phyloP scores from a whole-genome alignment of 2,797 vertebrate species.

The Aphelocoma californica region DNA sequence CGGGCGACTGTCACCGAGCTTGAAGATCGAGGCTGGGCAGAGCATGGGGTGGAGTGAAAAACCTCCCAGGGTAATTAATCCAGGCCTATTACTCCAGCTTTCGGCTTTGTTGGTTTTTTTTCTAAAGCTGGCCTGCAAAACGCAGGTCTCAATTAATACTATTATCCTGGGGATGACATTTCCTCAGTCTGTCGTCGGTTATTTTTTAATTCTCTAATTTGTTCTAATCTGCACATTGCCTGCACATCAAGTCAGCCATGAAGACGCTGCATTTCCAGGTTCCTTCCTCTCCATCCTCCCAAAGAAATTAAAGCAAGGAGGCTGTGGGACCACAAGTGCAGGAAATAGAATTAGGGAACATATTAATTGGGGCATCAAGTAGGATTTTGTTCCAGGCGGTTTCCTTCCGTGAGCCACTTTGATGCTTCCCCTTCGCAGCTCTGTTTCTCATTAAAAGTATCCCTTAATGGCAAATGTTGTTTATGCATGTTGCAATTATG shows the following conservation, averaged over 20 bases:
- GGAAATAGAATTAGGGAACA: slow-evolving; percentile 86
- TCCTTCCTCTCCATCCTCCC: slow-evolving; percentile 83
- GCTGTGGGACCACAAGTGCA: slow-evolving; percentile 79
- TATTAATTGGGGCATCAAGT: slow-evolving; percentile 87
- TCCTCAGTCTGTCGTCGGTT: slow-evolving; percentile 78
- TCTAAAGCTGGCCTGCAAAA: slow-evolving; percentile 60
- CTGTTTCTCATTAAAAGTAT: slow-evolving; percentile 85
- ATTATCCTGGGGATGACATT: slow-evolving; percentile 82
- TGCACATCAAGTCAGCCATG: slow-evolving; percentile 80
- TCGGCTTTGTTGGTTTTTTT: not conserved
- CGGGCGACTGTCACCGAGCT: not conserved
- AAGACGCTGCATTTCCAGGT: slow-evolving; percentile 80
- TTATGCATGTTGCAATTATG: slow-evolving; percentile 78
- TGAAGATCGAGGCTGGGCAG: not conserved
- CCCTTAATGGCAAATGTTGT: slow-evolving; percentile 82
- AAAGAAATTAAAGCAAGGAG: slow-evolving; percentile 82
- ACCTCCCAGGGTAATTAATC: slow-evolving; percentile 1
- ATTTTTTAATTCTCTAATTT: slow-evolving; percentile 85
- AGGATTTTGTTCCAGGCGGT: slow-evolving; percentile 83
- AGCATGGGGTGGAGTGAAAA: not conserved
- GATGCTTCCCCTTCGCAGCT: slow-evolving; percentile 79
- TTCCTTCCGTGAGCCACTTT: slow-evolving; percentile 84
- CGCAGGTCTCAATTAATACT: slow-evolving; percentile 81
- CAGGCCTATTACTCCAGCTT: slow-evolving; percentile 14
- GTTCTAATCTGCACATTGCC: slow-evolving; percentile 82